phyloP scores from a whole-genome alignment of 2,888 invertebrate genomes.

The Parnassius mnemosyne region DNA sequence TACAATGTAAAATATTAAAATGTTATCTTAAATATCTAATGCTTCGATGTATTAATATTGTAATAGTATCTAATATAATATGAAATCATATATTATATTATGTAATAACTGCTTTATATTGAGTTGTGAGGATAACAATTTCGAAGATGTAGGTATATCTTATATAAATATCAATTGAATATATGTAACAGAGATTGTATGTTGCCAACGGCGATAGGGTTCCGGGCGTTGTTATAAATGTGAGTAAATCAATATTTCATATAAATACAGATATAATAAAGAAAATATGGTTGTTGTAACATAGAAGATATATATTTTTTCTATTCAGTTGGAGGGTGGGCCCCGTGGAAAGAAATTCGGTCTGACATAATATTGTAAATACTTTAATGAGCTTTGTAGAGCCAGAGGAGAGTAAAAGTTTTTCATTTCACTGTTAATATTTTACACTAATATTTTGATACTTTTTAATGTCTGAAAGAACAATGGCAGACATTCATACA shows the following conservation, averaged over 20 bases:
- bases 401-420: too few relatives aligned
- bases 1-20: neutral
- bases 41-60: constrained; percentile 7
- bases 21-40: constrained; percentile 17
- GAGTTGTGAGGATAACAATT: constrained; percentile 42
- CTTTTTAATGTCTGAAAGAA: too few relatives aligned
- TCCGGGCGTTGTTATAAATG: constrained; percentile 30
- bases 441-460: too few relatives aligned
- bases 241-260: constrained; percentile 10
- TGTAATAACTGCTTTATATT: constrained; percentile 44
- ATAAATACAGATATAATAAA: constrained; percentile 35
- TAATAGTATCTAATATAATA: neutral
- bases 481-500: too few relatives aligned
- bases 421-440: too few relatives aligned
- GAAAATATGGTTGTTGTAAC: constrained; percentile 54
- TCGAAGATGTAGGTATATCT: constrained; percentile 23
- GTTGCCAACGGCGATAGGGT: constrained; percentile 48
- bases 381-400: too few relatives aligned
- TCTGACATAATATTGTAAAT: too few relatives aligned
- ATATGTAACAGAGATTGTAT: constrained; percentile 32
- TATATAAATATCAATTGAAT: constrained; percentile 28
- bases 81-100: too few relatives aligned
- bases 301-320: constrained; percentile 62
- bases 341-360: too few relatives aligned
- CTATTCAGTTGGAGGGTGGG: constrained; percentile 48